Evolutionary conservation across 2,113 vertebrate species (phyloP), one percentile per base, ranked within the genome.

Genomic region (Ploceus nigricollis): DNA sequence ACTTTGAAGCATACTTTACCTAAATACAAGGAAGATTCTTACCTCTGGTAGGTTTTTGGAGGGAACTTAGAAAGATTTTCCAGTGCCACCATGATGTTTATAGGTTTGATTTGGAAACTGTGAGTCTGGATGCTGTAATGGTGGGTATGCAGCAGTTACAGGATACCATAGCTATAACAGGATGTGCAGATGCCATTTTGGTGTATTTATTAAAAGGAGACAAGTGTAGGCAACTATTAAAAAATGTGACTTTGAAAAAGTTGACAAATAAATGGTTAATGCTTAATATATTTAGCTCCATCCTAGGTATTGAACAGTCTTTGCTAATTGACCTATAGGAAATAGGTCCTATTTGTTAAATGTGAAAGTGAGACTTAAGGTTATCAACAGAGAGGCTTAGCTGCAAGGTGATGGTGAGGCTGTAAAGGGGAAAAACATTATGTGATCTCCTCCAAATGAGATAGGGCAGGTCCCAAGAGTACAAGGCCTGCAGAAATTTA

Each of bases 281-380:
- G 4, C 5, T 71, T 51, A 70, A 39, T 60, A 19, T 60, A 37
- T 45, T 87, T 56, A 60, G 10, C 33, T 91, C 23, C 57, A 83
- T 83, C 50, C 45, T 65, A 28, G 11, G 22, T 65, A 69, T 56
- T 50, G 81, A 91, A 58, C 28, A 35, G 33, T 33, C 33, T 80
- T 93, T 91, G 50, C 60, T 68, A 63, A 54, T 37, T 56, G 64
- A 92, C 48, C 68, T 80, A 54, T 37, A 78, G 68, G n/a, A 64
- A 61, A 80, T n/a, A n/a, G n/a, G n/a, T n/a, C n/a, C n/a, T n/a
- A 88, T 47, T 22, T 90, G 75, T 95, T 95, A 83, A 90, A 88
- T 80, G 63, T 88, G 70, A 86, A 80, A 82, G 63, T 50, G 73
- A 76, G 44, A 73, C 42, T 28, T 56, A 5, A 51, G 35, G 35